Conservation (phyloP, 1,140 invertebrate species). For the Conus betulinus region DNA sequence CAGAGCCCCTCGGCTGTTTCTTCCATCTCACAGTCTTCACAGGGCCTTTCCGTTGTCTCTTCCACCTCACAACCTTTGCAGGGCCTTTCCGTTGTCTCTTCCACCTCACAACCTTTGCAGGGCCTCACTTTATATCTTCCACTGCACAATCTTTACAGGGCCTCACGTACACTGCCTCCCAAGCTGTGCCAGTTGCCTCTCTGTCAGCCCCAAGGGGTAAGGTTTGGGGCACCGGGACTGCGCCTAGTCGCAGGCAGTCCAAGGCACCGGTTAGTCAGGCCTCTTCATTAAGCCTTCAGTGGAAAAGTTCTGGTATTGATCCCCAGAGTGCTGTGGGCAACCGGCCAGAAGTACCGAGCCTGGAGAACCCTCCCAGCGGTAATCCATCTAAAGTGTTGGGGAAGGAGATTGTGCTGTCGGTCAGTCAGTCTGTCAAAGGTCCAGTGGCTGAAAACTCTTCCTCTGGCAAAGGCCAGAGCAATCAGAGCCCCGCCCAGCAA, state of each 20-base stretch:
- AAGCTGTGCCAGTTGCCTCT: background rate
- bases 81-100: background rate
- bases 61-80: background rate
- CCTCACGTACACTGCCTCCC: background rate
- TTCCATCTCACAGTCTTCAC: background rate
- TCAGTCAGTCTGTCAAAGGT: background rate
- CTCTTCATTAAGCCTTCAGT: too few species aligned
- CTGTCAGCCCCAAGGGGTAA: background rate
- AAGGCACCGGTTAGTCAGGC: too few species aligned
- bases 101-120: too few species aligned
- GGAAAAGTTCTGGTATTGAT: too few species aligned
- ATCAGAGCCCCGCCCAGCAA: background rate
- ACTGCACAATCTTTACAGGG: background rate
- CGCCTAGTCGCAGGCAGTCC: too few species aligned
- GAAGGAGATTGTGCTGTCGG: background rate
- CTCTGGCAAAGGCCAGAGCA: background rate
- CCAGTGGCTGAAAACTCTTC: background rate
- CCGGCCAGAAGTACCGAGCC: background rate
- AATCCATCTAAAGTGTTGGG: background rate
- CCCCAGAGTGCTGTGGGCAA: background rate
- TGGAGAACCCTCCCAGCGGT: background rate
- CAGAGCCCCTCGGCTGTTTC: background rate
- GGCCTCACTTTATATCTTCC: too few species aligned
- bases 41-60: background rate
- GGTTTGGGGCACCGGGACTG: background rate